Percentiles rank a stretch among this genome's conserved stretches.
phyloP scores from a whole-genome alignment of 2,888 invertebrate species.

The Brachyopa scutellaris region DNA sequence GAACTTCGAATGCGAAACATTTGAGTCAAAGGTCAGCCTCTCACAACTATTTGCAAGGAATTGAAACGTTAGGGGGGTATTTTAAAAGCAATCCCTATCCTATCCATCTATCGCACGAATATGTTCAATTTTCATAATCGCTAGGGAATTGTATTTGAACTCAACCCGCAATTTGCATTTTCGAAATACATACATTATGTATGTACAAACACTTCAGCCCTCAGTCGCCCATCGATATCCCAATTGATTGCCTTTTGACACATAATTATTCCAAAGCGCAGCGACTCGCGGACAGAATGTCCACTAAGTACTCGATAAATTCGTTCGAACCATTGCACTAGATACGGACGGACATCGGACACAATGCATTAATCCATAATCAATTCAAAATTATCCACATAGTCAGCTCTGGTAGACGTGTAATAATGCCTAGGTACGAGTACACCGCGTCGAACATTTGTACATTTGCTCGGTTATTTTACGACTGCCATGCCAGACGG shows the following conservation, averaged over 20 bases:
- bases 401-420: neutral
- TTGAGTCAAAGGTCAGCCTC: no score
- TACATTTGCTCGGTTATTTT: constrained; percentile 50
- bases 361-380: constrained; percentile 66
- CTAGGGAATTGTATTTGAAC: no score
- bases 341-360: neutral
- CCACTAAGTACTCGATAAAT: constrained; percentile 12
- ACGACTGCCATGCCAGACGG: no score
- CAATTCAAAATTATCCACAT: constrained; percentile 51
- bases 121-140: no score
- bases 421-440: neutral
- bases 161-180: constrained; percentile 6
- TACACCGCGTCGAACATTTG: constrained; percentile 37
- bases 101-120: no score
- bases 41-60: no score
- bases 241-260: constrained; percentile 40
- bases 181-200: no score
- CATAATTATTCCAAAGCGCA: constrained; percentile 48
- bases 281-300: no score
- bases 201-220: neutral
- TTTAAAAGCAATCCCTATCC: no score
- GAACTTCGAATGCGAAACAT: no score
- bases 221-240: neutral
- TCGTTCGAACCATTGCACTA: neutral
- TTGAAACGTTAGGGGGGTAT: no score